Base-by-base conservation (phyloP, 2,888 invertebrate species). In the Pseudococcus viburni region DNA sequence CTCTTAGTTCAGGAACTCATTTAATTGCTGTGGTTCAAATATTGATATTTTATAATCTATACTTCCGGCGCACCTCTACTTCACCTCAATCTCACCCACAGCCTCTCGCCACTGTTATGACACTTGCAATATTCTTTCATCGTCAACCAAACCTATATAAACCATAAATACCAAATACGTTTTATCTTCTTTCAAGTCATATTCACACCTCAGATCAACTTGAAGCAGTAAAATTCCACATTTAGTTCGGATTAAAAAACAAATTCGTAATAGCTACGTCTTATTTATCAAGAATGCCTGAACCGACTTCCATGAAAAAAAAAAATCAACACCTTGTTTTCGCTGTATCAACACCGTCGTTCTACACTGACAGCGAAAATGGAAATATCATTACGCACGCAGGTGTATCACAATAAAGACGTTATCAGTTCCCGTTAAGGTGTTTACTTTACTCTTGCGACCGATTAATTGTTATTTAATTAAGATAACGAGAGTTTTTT, bases 401-500 rank as follows among this genome's bases (percentile, higher is more conserved):
- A 83, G 80, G 80, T 83, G 46, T 46, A 46, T 46, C 12, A n/a
- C 26, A 46, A 83, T 83, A 46, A 83, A 83, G 80, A 83, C 80
- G 42, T 83, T 83, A 83, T 83, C 80, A 83, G 80, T 46, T 19
- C 80, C 15, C 39, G 17, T 46, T 83, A 46, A 46, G 80, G 39
- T 85, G 85, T 85, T 85, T 85, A 85, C 85, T 85, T 85, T 85
- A 59, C 85, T 59, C 59, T 85, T 85, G 33, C 85, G 55, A 85
- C 85, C 55, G 59, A 59, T 85, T 85, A 85, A 85, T 85, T 85
- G 85, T 55, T 85, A 85, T 85, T 85, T 85, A 85, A 85, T 85
- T 85, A 85, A 85, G 85, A 85, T 85, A 85, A 85, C 33, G 55
- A 55, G 51, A 26, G 85, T 59, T 85, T 55, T 19, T 64, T 64